Evolutionary conservation across 2,888 invertebrate species (phyloP), one percentile per base, ranked within the genome.

Genomic region (Lingula anatina): DNA sequence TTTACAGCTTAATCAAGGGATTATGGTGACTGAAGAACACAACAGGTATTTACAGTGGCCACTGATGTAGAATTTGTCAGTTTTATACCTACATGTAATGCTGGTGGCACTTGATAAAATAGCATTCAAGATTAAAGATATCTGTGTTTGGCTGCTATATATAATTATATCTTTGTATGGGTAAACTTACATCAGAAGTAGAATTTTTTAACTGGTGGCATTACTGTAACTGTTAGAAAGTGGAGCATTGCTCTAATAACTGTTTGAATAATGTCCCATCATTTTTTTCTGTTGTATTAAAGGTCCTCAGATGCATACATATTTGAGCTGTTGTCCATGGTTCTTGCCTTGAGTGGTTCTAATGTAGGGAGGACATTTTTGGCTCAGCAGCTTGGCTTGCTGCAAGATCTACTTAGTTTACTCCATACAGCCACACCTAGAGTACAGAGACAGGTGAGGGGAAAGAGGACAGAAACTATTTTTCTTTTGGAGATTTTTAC

Each of bases 321-420:
- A 79, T 96, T 95, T 72, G 95, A 96, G 81, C 91, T 96, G 90
- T 79, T 96, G 23, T 93, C 93, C 3, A 88, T 95, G 88, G 94
- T 91, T 44, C 76, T 94, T 62, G 95, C 96, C 0, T 78, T 96
- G 38, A 94, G 93, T 56, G 95, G 95, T 2, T 94, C 93, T 61
- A 84, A 86, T 0, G 91, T 94, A 0, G 95, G 95, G 0, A 82
- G 93, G 26, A 85, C 87, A 1, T 94, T 95, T 75, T 80, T 96
- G 15, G 90, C 94, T 0, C 90, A 92, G 69, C 92, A 94, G 66
- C 85, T 87, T 43, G 89, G 88, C 26, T 78, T 96, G 44, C 80
- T 95, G 1, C 84, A 86, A 31, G 93, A 95, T 77, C 79, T 96
- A 26, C 78, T 95, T 37, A 87, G 88, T 54, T 80, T 96, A 5